Conservation (phyloP, 2,888 invertebrate genomes). For the Oscheius sp. region DNA sequence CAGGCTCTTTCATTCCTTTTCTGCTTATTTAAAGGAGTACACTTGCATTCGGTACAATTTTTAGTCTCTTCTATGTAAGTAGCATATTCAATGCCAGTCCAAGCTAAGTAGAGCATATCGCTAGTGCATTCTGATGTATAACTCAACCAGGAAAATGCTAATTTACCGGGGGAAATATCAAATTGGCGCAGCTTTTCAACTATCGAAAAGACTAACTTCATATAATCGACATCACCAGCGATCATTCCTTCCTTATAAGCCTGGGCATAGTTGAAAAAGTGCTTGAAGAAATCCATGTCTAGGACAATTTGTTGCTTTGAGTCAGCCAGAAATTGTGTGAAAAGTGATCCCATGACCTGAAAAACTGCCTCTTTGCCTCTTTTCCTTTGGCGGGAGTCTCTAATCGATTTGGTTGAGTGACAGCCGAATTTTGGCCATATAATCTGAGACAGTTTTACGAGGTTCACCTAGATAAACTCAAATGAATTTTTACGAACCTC, state of each 20-base stretch:
- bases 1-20: conserved; percentile 64
- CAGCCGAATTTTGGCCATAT: neutral
- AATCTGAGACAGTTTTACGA: conserved; percentile 18
- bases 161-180: conserved; percentile 49
- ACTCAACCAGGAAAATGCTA: too few species aligned
- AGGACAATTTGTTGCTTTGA: conserved; percentile 63
- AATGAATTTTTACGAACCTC: conserved; percentile 22
- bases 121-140: conserved; percentile 62
- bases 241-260: conserved; percentile 44
- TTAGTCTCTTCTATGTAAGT: conserved; percentile 58
- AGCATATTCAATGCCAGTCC: conserved; percentile 67
- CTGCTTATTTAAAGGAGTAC: conserved; percentile 58
- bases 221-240: conserved; percentile 63
- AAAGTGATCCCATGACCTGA: conserved; percentile 51
- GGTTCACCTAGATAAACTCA: neutral
- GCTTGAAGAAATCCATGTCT: conserved; percentile 63
- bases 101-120: conserved; percentile 64
- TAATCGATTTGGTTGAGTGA: conserved; percentile 7
- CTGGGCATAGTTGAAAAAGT: conserved; percentile 57
- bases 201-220: conserved; percentile 51
- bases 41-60: conserved; percentile 65
- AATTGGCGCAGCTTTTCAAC: conserved; percentile 49
- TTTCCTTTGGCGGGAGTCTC: neutral
- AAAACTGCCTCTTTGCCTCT: too few species aligned
- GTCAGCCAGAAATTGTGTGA: conserved; percentile 63